Percentiles rank a stretch among this genome's conserved stretches.
Evolutionary conservation across 2,797 vertebrate genomes (phyloP).

Genomic region (Gymnoscopelus braueri): DNA sequence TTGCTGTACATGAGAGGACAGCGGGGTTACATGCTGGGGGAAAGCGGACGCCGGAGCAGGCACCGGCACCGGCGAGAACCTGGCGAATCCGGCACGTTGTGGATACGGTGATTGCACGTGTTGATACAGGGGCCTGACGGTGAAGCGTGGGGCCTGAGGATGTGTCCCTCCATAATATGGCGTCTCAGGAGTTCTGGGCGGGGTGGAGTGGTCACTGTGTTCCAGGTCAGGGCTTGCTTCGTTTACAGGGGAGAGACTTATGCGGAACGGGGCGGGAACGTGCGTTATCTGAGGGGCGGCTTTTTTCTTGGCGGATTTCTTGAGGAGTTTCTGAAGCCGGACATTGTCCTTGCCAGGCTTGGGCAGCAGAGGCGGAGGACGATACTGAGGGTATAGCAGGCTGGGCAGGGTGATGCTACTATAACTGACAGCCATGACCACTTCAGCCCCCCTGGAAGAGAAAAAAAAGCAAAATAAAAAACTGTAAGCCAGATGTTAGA

Average conservation of each 20-base stretch:
- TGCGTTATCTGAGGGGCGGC: slow-evolving; percentile 64
- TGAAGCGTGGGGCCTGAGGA: slow-evolving; percentile 70
- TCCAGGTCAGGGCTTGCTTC: slow-evolving; percentile 93
- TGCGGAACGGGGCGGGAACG: slow-evolving; percentile 80
- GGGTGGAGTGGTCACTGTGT: slow-evolving; percentile 82
- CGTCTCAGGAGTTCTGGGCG: slow-evolving; percentile 78
- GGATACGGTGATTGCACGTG: slow-evolving; percentile 84
- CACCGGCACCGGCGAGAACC: slow-evolving; percentile 79
- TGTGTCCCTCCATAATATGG: slow-evolving; percentile 36
- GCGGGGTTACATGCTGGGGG: slow-evolving; percentile 48
- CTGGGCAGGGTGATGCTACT: slow-evolving; percentile 64
- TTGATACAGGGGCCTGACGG: slow-evolving; percentile 74
- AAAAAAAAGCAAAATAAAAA: slow-evolving; percentile 20
- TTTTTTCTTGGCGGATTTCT: slow-evolving; percentile 88
- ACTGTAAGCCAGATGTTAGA: slow-evolving; percentile 34
- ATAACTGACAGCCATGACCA: slow-evolving; percentile 85
- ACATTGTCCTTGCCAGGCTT: slow-evolving; percentile 93
- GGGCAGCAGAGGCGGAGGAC: slow-evolving; percentile 88
- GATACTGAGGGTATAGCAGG: slow-evolving; percentile 74
- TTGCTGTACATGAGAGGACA: slow-evolving; percentile 47
- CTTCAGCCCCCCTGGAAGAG: slow-evolving; percentile 71
- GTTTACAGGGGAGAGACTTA: slow-evolving; percentile 92
- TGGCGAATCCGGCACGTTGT: slow-evolving; percentile 73
- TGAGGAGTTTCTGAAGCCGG: slow-evolving; percentile 89
- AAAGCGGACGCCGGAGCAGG: slow-evolving; percentile 39